These are phyloP conservation scores for Erpornis zantholeuca DNA, from an alignment of 2,113 vertebrate species.

Conservation along the genomic window DNA sequence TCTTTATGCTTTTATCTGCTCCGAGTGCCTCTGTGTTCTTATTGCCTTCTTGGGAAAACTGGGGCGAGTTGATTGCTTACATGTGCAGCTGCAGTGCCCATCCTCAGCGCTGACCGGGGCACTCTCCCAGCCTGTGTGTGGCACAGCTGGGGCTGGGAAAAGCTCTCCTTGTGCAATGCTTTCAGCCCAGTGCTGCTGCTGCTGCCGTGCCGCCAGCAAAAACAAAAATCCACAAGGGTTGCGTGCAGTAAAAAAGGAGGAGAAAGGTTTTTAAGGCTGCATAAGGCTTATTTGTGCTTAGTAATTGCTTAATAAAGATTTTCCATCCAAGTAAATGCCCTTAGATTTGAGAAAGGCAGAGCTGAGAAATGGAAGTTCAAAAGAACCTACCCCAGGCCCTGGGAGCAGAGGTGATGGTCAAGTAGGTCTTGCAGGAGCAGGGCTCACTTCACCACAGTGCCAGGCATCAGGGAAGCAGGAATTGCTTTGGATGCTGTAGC, in stretches of 20 bases:
- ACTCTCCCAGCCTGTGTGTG: neutral
- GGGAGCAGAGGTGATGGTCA: neutral
- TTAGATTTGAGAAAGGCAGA: neutral
- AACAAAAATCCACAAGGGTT: neutral
- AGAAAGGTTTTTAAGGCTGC: neutral
- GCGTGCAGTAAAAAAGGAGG: neutral
- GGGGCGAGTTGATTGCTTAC: neutral
- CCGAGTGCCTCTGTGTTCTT: neutral
- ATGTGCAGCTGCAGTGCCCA: neutral
- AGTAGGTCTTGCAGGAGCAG: neutral
- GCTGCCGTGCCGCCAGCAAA: neutral
- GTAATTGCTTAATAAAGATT: neutral
- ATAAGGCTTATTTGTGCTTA: neutral
- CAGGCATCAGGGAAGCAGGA: neutral
- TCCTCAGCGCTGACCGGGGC: fast-evolving
- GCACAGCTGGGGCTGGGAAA: neutral
- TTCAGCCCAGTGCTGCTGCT: neutral
- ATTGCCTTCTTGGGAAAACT: neutral
- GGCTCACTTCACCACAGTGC: neutral
- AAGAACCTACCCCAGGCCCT: neutral
- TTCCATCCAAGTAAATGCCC: neutral
- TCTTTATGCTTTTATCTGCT: neutral
- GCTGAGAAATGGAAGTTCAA: neutral
- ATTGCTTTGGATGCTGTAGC: neutral
- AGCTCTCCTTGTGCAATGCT: neutral